A percentile compares a stretch with the other conserved stretches of the same genome.
Conservation (phyloP, 2,113 vertebrate genomes). For the Tychaedon coryphoeus region DNA sequence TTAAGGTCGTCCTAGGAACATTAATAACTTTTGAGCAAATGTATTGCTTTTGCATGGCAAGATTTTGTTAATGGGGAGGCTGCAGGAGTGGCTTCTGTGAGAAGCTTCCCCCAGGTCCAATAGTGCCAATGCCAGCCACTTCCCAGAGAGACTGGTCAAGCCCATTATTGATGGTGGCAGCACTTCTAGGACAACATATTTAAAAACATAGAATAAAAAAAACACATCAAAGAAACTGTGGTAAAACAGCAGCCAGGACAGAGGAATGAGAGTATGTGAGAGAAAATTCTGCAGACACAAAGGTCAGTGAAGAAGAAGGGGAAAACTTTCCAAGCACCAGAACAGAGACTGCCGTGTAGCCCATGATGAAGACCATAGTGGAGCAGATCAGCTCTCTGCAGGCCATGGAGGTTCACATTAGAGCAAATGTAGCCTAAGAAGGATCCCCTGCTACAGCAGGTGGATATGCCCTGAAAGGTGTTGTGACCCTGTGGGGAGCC, state of each 20-base stretch:
- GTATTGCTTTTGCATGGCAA: rapidly evolving
- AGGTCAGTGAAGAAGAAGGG: neutral
- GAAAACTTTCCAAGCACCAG: neutral
- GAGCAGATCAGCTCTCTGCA: neutral
- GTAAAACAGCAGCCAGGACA: neutral
- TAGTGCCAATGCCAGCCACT: rapidly evolving
- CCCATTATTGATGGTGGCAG: neutral
- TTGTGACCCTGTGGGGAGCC: rapidly evolving
- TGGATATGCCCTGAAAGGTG: neutral
- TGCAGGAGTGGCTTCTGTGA: neutral
- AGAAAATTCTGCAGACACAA: neutral
- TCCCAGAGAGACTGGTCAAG: rapidly evolving
- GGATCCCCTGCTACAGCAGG: neutral
- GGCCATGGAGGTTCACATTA: too few species aligned
- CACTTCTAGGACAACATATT: neutral
- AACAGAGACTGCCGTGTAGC: neutral
- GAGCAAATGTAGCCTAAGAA: neutral
- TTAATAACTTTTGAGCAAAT: neutral
- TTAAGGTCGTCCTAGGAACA: neutral
- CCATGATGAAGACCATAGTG: neutral
- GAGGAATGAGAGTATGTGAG: neutral
- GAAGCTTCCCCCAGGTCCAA: neutral
- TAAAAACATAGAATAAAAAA: neutral
- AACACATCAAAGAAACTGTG: rapidly evolving
- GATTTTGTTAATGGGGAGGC: neutral